Conservation (phyloP, 2,113 vertebrate species). For the Pogona vitticeps region DNA sequence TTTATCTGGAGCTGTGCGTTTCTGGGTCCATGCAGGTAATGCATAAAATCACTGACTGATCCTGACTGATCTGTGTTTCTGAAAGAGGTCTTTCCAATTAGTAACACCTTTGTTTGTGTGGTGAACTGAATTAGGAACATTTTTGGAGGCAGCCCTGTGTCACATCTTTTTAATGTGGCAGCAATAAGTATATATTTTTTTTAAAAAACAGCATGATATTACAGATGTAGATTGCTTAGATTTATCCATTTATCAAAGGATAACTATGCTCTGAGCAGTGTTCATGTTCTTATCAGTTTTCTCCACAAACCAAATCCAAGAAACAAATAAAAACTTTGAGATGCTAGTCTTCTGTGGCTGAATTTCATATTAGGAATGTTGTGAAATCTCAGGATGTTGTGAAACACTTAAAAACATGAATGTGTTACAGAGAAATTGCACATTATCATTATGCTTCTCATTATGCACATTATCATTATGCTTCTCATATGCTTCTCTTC, state of each 20-base stretch:
- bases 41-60: neutral
- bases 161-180: neutral
- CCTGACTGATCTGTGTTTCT: neutral
- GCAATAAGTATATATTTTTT: neutral
- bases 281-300: neutral
- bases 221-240: neutral
- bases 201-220: neutral
- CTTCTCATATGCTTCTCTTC: neutral
- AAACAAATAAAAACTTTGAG: no score
- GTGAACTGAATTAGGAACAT: neutral
- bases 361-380: neutral
- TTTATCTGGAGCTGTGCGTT: neutral
- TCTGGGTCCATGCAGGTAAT: neutral
- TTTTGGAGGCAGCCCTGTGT: neutral
- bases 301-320: no score
- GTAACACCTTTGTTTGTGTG: neutral
- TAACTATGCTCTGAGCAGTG: neutral
- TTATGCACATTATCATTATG: neutral
- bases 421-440: neutral
- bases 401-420: neutral
- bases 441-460: no score
- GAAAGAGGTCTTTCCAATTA: neutral
- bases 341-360: neutral
- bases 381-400: neutral
- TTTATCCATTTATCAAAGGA: neutral